Evolutionary conservation across 2,888 invertebrate species (phyloP).

Genomic region (Melieria omissa): DNA sequence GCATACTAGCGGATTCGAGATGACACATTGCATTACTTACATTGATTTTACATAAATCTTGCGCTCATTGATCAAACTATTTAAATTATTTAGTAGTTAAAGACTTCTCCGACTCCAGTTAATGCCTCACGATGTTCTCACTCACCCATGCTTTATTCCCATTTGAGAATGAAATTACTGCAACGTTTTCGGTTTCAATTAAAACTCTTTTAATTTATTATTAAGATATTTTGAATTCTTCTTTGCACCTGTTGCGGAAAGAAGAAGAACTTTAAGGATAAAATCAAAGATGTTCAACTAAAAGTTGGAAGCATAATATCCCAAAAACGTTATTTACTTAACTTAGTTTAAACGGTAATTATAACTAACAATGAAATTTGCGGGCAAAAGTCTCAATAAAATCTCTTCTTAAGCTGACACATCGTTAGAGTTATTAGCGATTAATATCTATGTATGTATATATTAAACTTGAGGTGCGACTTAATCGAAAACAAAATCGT

Average conservation of each 20-base stretch:
- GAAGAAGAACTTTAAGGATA: constrained; percentile 18
- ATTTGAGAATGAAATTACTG: too few relatives aligned
- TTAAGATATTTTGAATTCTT: constrained; percentile 30
- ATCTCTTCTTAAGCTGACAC: background rate
- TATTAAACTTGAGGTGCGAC: background rate
- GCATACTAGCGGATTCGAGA: too few relatives aligned
- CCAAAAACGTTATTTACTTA: constrained; percentile 28
- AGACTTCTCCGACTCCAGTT: too few relatives aligned
- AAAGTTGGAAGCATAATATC: constrained; percentile 25
- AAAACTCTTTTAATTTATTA: constrained; percentile 18
- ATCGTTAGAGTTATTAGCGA: background rate
- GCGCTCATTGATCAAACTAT: too few relatives aligned
- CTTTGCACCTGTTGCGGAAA: constrained; percentile 17
- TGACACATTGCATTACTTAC: too few relatives aligned
- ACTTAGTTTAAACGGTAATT: constrained; percentile 30
- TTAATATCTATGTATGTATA: constrained; percentile 1
- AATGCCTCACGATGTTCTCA: too few relatives aligned
- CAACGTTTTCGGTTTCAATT: background rate
- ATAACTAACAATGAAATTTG: constrained; percentile 26
- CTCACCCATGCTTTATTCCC: too few relatives aligned
- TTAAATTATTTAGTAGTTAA: too few relatives aligned
- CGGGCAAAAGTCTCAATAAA: constrained; percentile 13
- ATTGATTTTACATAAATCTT: too few relatives aligned
- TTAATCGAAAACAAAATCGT: background rate
- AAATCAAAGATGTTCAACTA: constrained; percentile 18